Evolutionary conservation across 1,140 invertebrate species (phyloP), one percentile per base, ranked within the genome.

Genomic region (Cryptotermes secundus): DNA sequence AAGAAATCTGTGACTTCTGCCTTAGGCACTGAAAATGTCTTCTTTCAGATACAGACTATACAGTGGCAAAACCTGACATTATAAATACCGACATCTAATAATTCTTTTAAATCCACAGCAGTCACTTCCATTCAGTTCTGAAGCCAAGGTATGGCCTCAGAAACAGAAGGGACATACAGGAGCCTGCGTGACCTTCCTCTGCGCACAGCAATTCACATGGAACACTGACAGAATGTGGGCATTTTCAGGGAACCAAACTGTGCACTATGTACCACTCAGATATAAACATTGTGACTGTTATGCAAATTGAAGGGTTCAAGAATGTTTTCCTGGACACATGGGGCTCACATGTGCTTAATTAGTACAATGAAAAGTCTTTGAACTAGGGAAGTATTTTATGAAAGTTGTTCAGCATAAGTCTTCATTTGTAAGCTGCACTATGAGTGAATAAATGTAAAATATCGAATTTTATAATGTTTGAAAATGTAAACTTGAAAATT

Each of bases 401-500:
- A 72, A 72, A 72, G 31, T 72, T 31, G 31, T 31, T 72, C 59
- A 72, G 59, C 31, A 4, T 22, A 42, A 19, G 45, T 49, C 45
- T 49, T 31, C 59, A n/a, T 72, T 72, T 26, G 26, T 72, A 72
- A 72, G 59, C n/a, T 31, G 26, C 59, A 72, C 59, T 72, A 72
- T 0, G 26, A 72, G 1, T 26, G n/a, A 72, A 72, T 31, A n/a
- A 72, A 31, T 72, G 59, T 72, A 72, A 72, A 72, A n/a, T 72
- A n/a, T 31, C 6, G 1, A 81, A 81, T n/a, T 6, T 38, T 9
- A 81, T 24, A 4, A 36, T 81, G 80, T 7, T 49, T 19, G 35
- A 16, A 10, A 26, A 81, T 81, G 34, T 81, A 81, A 81, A 81
- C 42, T 81, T 81, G 80, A 38, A 81, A 81, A 81, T 7, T 38